Conservation (phyloP, 92 coral and sea anemone genomes). For the Parazoanthus darwini region DNA sequence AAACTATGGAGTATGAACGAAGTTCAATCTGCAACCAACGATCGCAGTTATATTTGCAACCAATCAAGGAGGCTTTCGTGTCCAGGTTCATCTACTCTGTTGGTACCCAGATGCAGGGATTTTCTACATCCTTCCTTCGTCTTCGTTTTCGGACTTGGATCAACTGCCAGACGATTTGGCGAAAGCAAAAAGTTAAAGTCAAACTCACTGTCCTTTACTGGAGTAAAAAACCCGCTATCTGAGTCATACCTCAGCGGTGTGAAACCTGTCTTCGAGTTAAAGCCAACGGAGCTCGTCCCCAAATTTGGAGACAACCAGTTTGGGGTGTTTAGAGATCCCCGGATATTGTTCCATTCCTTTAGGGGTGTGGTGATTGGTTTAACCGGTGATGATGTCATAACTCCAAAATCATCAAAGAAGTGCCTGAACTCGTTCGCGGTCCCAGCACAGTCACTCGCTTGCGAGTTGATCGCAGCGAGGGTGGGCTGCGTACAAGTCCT, state of each 20-base stretch:
- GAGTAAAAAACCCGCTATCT: slow-evolving; percentile 85
- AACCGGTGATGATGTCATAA: slow-evolving; percentile 62
- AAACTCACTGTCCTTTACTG: slow-evolving; percentile 71
- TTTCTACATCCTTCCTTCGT: slow-evolving; percentile 87
- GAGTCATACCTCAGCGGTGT: slow-evolving; percentile 76
- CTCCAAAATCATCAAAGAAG: slow-evolving; percentile 39
- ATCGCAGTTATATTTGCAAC: slow-evolving; percentile 7
- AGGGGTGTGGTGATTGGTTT: slow-evolving; percentile 67
- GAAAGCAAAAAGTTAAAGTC: slow-evolving; percentile 79
- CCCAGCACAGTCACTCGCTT: slow-evolving; percentile 43
- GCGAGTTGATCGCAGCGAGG: slow-evolving; percentile 88
- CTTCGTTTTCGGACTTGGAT: slow-evolving; percentile 48
- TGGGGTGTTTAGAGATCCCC: slow-evolving; percentile 54
- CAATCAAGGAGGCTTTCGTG: slow-evolving; percentile 33
- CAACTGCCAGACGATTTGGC: slow-evolving; percentile 52
- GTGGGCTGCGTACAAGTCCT: slow-evolving; percentile 72
- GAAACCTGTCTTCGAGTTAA: slow-evolving; percentile 52
- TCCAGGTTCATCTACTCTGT: slow-evolving; percentile 44
- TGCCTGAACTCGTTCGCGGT: slow-evolving; percentile 53
- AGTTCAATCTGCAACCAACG: too few species aligned
- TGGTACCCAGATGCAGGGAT: slow-evolving; percentile 75
- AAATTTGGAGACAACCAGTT: slow-evolving; percentile 57
- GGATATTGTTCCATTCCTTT: slow-evolving; percentile 41
- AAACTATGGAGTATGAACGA: too few species aligned
- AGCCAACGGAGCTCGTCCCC: slow-evolving; percentile 23